Base-by-base conservation (phyloP, 2,113 vertebrate species). In the Prietella phreatophila region DNA sequence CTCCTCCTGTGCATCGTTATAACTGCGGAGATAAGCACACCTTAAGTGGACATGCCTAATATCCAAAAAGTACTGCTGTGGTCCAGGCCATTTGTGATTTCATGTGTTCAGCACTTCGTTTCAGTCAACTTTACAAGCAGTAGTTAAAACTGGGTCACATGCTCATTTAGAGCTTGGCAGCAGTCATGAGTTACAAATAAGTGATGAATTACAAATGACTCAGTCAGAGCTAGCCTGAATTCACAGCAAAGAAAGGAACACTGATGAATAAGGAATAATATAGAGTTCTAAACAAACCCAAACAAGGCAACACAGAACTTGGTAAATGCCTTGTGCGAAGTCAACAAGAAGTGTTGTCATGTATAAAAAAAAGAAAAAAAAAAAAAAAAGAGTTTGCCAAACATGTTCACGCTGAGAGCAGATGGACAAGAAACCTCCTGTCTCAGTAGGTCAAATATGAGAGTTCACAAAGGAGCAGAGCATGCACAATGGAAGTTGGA, bases 1-100 rank as follows among this genome's bases (percentile, higher is more conserved):
- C 92, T 99, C 98, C 90, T 99, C 98, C 84, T 96, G 97, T 87
- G 98, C 97, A 84, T 99, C 98, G 88, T 96, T 96, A 93, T 95
- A 99, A 93, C 98, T 99, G 92, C 56, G 87, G 22, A 78, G 27
- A 87, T 22, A 63, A 27, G 30, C 42, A 83, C 56, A 76, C 33
- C 58, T 56, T 65, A 61, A 88, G 78, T 69, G 82, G 83, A 90
- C 42, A 80, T 5, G 78, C 7, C 50, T 25, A 78, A 58, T 75
- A 80, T 1, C 20, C 53, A 33, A 17, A 22, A 69, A 33, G 33
- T 19, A 79, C 19, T 22, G 11, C 20, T 36, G 73, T 65, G 13
- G 42, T 50, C 47, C 42, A 65, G 58, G 42, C 58, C 78, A 89
- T 85, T 67, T 85, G 63, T n/a, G 63, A 80, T 55, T n/a, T 63